These are phyloP conservation scores for Rotaria sp. DNA, from an alignment of 2,888 invertebrate genomes.

Conservation along the genomic window DNA sequence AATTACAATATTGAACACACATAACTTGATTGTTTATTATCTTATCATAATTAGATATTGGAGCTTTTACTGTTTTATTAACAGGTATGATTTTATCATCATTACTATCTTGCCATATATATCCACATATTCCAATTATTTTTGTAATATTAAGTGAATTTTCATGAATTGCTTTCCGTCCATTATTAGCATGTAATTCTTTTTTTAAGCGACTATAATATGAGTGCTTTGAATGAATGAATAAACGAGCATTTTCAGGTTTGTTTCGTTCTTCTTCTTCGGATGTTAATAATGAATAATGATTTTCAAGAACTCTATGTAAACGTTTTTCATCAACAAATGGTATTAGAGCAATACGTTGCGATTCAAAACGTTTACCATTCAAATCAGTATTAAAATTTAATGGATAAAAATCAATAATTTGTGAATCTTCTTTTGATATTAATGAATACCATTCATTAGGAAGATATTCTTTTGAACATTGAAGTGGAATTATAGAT, in stretches of 20 bases:
- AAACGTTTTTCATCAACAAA: slow-evolving; percentile 85
- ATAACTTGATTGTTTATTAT: no score
- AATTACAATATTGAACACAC: no score
- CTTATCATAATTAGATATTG: no score
- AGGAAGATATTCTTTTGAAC: slow-evolving; percentile 85
- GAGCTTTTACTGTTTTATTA: no score
- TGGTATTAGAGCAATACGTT: slow-evolving; percentile 86
- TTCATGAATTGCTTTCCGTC: no score
- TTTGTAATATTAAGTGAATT: no score
- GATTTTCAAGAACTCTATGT: slow-evolving; percentile 73
- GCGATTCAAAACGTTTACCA: slow-evolving; percentile 97
- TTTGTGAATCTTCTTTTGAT: slow-evolving; percentile 79
- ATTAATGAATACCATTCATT: slow-evolving; percentile 83
- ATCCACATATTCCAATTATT: no score
- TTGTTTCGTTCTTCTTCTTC: slow-evolving; percentile 63
- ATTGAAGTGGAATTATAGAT: slow-evolving; percentile 99
- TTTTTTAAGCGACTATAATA: neutral
- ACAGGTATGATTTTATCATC: no score
- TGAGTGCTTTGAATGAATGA: slow-evolving; percentile 8
- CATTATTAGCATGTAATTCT: no score
- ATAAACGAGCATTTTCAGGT: slow-evolving; percentile 25
- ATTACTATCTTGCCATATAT: no score
- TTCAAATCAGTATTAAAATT: slow-evolving; percentile 94
- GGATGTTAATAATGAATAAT: slow-evolving; percentile 70
- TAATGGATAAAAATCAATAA: slow-evolving; percentile 95